Evolutionary conservation across 2,113 vertebrate species (phyloP), one percentile per base, ranked within the genome.

Genomic region (Chionodraco myersi): DNA sequence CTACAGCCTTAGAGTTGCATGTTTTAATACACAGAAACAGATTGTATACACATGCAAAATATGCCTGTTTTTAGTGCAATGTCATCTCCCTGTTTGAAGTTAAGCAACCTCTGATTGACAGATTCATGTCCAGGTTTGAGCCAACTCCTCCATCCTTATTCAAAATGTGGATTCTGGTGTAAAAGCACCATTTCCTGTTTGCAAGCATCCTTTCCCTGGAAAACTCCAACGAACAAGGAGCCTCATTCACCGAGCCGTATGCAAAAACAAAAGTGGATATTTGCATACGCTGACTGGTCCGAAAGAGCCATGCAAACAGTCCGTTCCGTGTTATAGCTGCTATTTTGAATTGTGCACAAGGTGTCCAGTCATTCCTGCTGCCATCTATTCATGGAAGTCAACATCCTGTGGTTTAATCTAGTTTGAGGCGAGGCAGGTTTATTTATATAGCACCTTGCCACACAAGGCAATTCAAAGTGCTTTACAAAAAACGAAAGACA

Each of bases 11-110:
- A 4, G 23, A 65, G 7, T 67, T 7, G 30, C 51, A 66, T 44
- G 0, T 63, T 48, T 75, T 2, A 77, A 67, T 59, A 54, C 15
- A 53, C 11, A 51, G 12, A 75, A n/a, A 18, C 0, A 77, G 79
- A 85, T 57, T 67, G 36, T 64, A 53, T 63, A 16, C 51, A 21
- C 45, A 16, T 65, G 60, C 36, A 41, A 41, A 41, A 41, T 41
- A 41, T 41, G 62, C 13, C 15, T 60, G 60, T 7, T n/a, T 7
- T n/a, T 30, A 30, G 41, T 41, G 8, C 18, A 3, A 0, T 53
- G 5, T 41, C 30, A 6, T 18, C 21, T 48, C 53, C 10, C 26
- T 47, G 23, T 56, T 60, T 26, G 30, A 30, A 30, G 30, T 30
- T 0, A 30, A 30, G 30, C 30, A 3, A 3, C 30, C 3, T 30